Base-by-base conservation (phyloP, 2,113 vertebrate species). In the Nannospalax galili region DNA sequence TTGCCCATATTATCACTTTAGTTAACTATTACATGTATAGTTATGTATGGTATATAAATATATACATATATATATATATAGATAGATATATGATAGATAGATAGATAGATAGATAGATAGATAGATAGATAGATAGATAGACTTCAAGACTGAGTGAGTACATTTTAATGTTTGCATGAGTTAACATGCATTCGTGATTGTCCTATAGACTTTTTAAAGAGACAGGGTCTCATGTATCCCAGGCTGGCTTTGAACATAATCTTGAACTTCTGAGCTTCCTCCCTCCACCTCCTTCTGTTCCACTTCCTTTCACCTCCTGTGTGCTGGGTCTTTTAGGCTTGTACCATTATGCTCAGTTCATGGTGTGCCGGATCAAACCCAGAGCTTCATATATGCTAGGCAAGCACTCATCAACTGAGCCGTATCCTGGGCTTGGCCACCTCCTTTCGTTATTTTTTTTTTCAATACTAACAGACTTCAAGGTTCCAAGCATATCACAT, bases 81-180 rank as follows among this genome's bases (percentile, higher is more conserved):
- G 45, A 58, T 58, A 58, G 56, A 58, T 7, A 58, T 10, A 32
- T 35, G 17, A 52, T 15, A 77, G 16, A 58, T 11, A 79, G 30
- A 56, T 16, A 78, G 48, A 5, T 14, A 35, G 17, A 56, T 35
- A 79, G 30, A 79, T 79, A 58, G 45, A 56, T 77, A 19, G 56
- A 56, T 19, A 52, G 6, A 52, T 52, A 7, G 48, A 52, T 52
- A 52, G 6, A 52, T 52, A 52, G 48, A 52, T 7, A 52, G 6
- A 52, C 48, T 52, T 52, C 6, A 52, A 52, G 11, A 52, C 48
- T 52, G n/a, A n/a, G n/a, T 56, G 35, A 58, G 5, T 32, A 95
- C 40, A 85, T 90, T 96, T 77, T 7, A 14, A 80, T 69, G 9
- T 78, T 94, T 91, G 84, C 81, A 64, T 64, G 72, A 88, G 42